Conservation (phyloP, 2,113 vertebrate species). For the Labrus mixtus region DNA sequence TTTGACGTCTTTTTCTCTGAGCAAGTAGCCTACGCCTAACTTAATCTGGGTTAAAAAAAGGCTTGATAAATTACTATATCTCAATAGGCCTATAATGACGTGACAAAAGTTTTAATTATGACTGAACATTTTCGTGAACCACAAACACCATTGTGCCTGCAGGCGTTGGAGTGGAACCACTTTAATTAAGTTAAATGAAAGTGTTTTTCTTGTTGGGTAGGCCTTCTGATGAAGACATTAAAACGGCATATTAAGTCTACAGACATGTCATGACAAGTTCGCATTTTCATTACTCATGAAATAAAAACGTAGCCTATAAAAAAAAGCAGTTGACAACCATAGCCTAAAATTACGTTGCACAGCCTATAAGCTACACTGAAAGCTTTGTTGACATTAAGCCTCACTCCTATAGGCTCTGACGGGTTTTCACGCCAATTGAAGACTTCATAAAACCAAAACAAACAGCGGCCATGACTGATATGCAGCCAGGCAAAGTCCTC, state of each 20-base stretch:
- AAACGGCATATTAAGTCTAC: background rate
- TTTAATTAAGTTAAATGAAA: background rate
- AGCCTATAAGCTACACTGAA: too few species aligned
- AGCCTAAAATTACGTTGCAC: too few species aligned
- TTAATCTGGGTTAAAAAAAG: too few species aligned
- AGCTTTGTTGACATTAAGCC: too few species aligned
- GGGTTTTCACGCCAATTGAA: background rate
- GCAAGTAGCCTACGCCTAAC: too few species aligned
- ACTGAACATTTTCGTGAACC: background rate
- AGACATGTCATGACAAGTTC: background rate
- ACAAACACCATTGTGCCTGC: background rate
- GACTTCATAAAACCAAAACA: background rate
- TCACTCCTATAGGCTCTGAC: background rate
- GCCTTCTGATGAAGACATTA: background rate
- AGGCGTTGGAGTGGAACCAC: conserved; percentile 12
- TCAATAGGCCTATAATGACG: background rate
- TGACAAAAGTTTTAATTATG: background rate
- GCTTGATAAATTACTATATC: too few species aligned
- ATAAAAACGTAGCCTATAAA: background rate
- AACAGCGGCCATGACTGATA: background rate
- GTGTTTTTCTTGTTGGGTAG: background rate
- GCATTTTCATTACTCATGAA: background rate
- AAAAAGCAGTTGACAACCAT: background rate
- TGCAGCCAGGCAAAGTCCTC: background rate
- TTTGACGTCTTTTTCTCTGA: background rate